Percentiles rank a stretch among this genome's conserved stretches.
Conservation (phyloP, 1,140 invertebrate species). For the Habropoda laboriosa region DNA sequence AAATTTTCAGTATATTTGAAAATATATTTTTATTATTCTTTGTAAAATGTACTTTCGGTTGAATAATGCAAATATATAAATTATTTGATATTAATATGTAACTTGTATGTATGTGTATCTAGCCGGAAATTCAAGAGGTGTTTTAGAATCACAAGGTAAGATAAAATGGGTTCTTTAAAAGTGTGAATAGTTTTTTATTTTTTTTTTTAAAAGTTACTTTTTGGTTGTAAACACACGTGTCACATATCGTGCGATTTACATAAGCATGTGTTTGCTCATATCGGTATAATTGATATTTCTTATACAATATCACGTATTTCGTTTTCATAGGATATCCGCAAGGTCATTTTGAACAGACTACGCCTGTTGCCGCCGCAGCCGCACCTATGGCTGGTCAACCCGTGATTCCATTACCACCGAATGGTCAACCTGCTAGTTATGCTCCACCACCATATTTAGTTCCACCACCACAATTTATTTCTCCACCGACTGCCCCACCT, state of each 20-base stretch:
- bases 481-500: constrained; percentile 78
- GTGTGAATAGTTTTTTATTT: neutral
- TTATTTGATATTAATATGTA: constrained; percentile 54
- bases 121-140: constrained; percentile 80
- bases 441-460: constrained; percentile 78
- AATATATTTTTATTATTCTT: neutral
- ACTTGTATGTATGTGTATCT: constrained; percentile 74
- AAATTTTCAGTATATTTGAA: too few relatives aligned
- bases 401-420: constrained; percentile 76
- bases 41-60: constrained; percentile 4
- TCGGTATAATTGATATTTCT: neutral
- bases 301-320: neutral
- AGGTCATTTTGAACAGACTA: constrained; percentile 75
- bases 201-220: neutral
- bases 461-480: constrained; percentile 79
- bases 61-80: constrained; percentile 30
- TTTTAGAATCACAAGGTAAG: constrained; percentile 80
- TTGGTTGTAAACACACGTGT: neutral
- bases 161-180: constrained; percentile 23
- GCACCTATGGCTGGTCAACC: constrained; percentile 74
- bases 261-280: neutral
- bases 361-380: constrained; percentile 70
- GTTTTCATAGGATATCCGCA: constrained; percentile 71
- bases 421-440: constrained; percentile 77
- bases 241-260: neutral